A percentile compares a stretch with the other conserved stretches of the same genome.
Conservation (phyloP, 1,140 invertebrate genomes). For the Pseudomyrmex pallidus region DNA sequence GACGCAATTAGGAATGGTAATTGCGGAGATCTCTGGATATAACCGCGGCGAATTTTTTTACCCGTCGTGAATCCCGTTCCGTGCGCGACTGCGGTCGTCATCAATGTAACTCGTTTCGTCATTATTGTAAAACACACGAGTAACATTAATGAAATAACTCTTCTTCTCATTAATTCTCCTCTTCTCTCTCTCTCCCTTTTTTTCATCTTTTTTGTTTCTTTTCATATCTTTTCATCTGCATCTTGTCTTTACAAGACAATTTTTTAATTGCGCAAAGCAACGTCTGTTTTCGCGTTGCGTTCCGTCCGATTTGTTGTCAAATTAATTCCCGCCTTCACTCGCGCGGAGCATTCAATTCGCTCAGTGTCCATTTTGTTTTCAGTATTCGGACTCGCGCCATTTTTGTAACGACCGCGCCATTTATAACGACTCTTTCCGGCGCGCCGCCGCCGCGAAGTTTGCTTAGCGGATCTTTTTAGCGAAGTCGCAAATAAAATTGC, state of each 20-base stretch:
- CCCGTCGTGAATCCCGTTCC: background rate
- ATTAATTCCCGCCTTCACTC: slow-evolving; percentile 53
- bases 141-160: background rate
- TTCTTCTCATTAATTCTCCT: background rate
- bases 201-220: too few species aligned
- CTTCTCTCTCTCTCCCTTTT: background rate
- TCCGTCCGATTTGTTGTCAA: background rate
- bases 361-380: slow-evolving; percentile 27
- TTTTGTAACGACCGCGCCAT: background rate
- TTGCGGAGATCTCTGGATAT: slow-evolving; percentile 34
- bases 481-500: slow-evolving; percentile 37
- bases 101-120: slow-evolving; percentile 18
- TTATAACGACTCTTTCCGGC: slow-evolving; percentile 34
- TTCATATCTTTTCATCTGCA: too few species aligned
- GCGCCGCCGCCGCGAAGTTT: slow-evolving; percentile 5
- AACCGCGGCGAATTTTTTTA: slow-evolving; percentile 54
- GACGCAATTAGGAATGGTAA: slow-evolving; percentile 63
- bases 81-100: slow-evolving; percentile 23
- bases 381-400: background rate
- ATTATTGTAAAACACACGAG: slow-evolving; percentile 5
- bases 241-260: slow-evolving; percentile 7
- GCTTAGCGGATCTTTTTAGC: background rate
- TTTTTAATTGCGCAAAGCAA: slow-evolving; percentile 33
- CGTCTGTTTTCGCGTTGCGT: slow-evolving; percentile 20
- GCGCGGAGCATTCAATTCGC: slow-evolving; percentile 1